Evolutionary conservation across 2,888 invertebrate genomes (phyloP), one percentile per base, ranked within the genome.

Genomic region (Meteorus colon): DNA sequence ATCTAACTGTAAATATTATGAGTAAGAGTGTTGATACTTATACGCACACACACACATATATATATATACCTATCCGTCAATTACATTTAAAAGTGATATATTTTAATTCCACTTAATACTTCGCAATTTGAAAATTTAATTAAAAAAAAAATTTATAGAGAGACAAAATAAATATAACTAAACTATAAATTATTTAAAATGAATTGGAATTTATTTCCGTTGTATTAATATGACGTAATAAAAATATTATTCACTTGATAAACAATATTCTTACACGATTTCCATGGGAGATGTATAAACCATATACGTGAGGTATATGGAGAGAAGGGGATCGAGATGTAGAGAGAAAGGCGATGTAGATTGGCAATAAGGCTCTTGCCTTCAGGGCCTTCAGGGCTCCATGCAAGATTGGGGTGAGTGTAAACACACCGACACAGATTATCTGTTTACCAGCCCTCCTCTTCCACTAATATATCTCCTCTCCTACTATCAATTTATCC

Each of bases 11-110:
- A 19, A 55, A 19, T 68, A 51, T 51, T 14, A 37, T 59, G 72
- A 70, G 76, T 74, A 75, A 76, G 73, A 74, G 75, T 75, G 73
- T 62, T 66, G 55, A 75, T 68, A 62, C 59, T 70, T 69, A 69
- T 62, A 37, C 71, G 31, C 31, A 29, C 63, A 41, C 31, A 37
- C 19, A 12, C 12, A 29, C 10, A 29, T 65, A 65, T n/a, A 37
- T 37, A 65, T 19, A 65, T n/a, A 48, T 16, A 48, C 24, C 12
- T 41, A 19, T 19, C 2, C 41, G 10, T 41, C 27, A 14, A 66
- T 37, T 66, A 41, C 6, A 68, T 68, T 51, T 12, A 6, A 68
- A 68, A 68, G 68, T 8, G 31, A 31, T 63, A 29, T 31, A 67
- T 68, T 45, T 55, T n/a, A 24, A 76, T 51, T 27, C 12, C 29